Base-by-base conservation (phyloP, 2,113 vertebrate genomes). In the Hippocampus mohnikei region DNA sequence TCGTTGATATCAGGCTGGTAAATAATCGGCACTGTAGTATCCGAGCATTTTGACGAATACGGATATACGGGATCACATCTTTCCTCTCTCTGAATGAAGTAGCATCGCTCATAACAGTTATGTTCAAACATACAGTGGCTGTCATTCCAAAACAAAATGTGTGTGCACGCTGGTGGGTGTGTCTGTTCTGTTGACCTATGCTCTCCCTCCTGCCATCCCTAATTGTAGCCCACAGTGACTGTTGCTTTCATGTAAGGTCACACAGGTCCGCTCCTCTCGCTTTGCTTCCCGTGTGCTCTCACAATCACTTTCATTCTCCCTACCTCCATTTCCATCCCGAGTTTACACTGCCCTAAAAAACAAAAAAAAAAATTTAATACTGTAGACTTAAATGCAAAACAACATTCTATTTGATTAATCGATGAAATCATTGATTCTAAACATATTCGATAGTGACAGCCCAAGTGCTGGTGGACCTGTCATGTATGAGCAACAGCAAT, bases 191-290 rank as follows among this genome's bases (percentile, higher is more conserved):
- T 23, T 55, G 84, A 89, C 86, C 86, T 87, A 72, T 84, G 87
- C 81, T 85, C 82, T 89, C 87, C 87, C 89, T 88, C 85, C 88
- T 88, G 84, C 88, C 87, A 89, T 81, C 76, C 81, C 82, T 91
- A 91, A 92, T 96, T 96, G 94, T 94, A 90, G 94, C 93, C 93
- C 93, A 94, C 95, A 94, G 92, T 95, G 94, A 94, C 93, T 94
- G 66, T 71, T 73, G 84, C 88, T 91, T 91, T 91, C 81, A 91
- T 91, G 85, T 89, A 84, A 88, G 88, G 86, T 89, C 84, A 85
- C 84, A 85, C 82, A 82, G 83, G 82, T 91, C 88, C 85, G 84
- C 53, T 70, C 58, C 53, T 70, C 25, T 67, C 65, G 29, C 75
- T 81, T 67, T 84, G 69, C 59, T 70, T 67, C 37, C 73, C 63